Percentiles rank a stretch among this genome's conserved stretches.
Evolutionary conservation across 2,797 vertebrate species (phyloP).

Genomic region (Arremon brunneinucha): DNA sequence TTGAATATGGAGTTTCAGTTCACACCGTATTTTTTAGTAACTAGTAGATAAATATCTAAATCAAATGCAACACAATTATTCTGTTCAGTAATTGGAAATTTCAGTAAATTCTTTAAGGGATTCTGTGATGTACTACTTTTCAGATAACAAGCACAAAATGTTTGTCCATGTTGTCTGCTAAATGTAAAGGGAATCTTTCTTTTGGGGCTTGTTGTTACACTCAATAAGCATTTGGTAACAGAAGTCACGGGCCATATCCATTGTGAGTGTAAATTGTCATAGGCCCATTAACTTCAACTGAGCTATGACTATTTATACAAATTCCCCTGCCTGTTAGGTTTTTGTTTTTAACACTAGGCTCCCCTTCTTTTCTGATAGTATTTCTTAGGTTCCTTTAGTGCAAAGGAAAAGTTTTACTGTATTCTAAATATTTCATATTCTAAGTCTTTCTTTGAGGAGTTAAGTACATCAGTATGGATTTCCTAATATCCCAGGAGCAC

Average conservation of each 20-base stretch:
- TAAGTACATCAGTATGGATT: background rate
- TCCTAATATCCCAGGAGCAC: background rate
- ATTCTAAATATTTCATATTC: background rate
- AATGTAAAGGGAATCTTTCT: background rate
- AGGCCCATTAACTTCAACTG: slow-evolving; percentile 28
- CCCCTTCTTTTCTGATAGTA: background rate
- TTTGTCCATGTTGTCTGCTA: background rate
- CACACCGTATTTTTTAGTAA: background rate
- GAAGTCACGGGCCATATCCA: background rate
- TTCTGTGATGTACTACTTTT: background rate
- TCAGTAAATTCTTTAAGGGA: background rate
- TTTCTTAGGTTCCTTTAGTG: background rate
- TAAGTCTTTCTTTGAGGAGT: background rate
- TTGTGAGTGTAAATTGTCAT: slow-evolving; percentile 22
- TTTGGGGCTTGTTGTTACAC: background rate
- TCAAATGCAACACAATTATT: background rate
- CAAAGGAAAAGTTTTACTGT: background rate
- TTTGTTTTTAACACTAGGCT: background rate
- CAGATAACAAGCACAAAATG: background rate
- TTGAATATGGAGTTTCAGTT: background rate
- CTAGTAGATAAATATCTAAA: background rate
- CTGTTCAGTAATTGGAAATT: background rate
- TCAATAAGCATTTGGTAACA: background rate
- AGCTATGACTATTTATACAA: slow-evolving; percentile 46
- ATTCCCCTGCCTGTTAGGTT: background rate